Evolutionary conservation across 2,797 vertebrate species (phyloP), one percentile per base, ranked within the genome.

Genomic region (Oryzias dopingdopingensis): DNA sequence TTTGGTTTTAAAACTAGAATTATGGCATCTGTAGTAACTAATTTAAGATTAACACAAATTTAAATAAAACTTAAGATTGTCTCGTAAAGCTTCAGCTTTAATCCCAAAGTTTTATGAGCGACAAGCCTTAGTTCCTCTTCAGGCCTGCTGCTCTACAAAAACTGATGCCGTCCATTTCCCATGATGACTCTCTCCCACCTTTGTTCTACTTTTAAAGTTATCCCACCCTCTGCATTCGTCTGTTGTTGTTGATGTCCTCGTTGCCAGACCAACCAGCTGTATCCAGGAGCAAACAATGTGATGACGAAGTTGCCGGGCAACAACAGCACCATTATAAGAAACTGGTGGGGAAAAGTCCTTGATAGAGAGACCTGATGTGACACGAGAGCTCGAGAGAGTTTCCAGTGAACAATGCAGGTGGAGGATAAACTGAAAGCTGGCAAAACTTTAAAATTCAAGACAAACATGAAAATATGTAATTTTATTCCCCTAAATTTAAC

Each of bases 301-400:
- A 41, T 18, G 14, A n/a, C n/a, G 46, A 14, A 43, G 58, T 46
- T 52, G 49, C 49, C 17, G 14, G 12, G 58, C 49, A 45, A 60
- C 49, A n/a, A 17, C 42, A 40, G 58, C 18, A 6, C 17, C 47
- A 24, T 49, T 48, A 41, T 12, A 42, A 22, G 41, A 44, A 32
- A 17, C 24, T 3, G 10, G 18, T 6, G 49, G 14, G 22, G 1
- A 16, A 16, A 17, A 10, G 32, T 10, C 24, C 13, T 10, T 16
- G 32, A 29, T 14, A 12, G 4, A 45, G 17, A 45, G 18, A 20
- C 43, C 15, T n/a, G 43, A 3, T 18, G n/a, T 12, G 8, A 45
- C 2, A 6, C 8, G 3, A 22, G 20, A 40, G 37, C 14, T 6
- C 0, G 10, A 10, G 23, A 14, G 13, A 6, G 15, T 15, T 15